Base-by-base conservation (phyloP, 2,888 invertebrate species). In the Latrodectus elegans region DNA sequence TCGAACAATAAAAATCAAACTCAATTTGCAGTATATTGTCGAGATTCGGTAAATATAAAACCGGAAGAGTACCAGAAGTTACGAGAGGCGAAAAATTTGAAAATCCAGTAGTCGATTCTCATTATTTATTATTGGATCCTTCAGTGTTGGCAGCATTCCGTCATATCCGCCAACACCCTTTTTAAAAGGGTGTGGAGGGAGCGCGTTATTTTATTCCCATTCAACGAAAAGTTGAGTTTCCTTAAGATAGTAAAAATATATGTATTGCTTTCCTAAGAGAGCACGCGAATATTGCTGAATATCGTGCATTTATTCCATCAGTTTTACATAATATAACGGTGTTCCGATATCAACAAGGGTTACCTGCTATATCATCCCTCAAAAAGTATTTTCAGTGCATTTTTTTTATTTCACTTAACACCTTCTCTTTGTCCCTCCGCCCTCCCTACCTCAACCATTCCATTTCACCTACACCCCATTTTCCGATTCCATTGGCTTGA, bases 251-350 rank as follows among this genome's bases (percentile, higher is more conserved):
- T 26, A 75, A 73, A 84, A 84, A 77, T 78, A 70, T 78, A 84
- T 84, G 84, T 84, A 84, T 73, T 72, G 77, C 84, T 78, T 83
- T 76, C 67, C n/a, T 71, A 71, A 64, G 71, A 65, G 53, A 22
- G 74, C 15, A 82, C 55, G 52, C 71, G 53, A 15, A 64, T 55
- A 70, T 70, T 49, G 67, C 75, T 38, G 52, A 82, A 75, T 82
- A 82, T 82, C 84, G 84, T 84, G 77, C 77, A 65, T 84, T 84
- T 84, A 84, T 84, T 77, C 84, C 84, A 84, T 84, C 84, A 84
- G 84, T 84, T 84, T 84, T 84, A 84, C 84, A 84, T 84, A 84
- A 84, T 84, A 84, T 65, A 84, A 84, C 77, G 71, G 84, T 84
- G 84, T 84, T 84, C 77, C 84, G 84, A 84, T 84, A 84, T 84